Percentiles rank a stretch among this genome's conserved stretches.
Conservation (phyloP, 2,113 vertebrate genomes). For the Fulmarus glacialis region DNA sequence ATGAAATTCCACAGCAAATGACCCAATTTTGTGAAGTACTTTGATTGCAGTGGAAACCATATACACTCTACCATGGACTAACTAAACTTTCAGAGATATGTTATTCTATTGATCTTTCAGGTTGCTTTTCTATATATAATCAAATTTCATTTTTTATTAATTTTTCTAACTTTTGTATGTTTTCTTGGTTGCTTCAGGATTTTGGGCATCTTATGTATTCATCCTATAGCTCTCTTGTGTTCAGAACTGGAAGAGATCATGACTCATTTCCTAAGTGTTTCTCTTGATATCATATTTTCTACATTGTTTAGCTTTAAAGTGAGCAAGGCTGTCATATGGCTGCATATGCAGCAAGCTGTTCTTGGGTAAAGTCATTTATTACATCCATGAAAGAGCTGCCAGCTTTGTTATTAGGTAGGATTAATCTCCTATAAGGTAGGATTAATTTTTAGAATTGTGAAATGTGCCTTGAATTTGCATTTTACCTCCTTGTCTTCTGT, state of each 20-base stretch:
- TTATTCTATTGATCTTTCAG: neutral
- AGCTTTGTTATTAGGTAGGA: neutral
- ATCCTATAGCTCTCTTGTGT: neutral
- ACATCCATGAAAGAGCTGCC: neutral
- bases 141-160: accelerated
- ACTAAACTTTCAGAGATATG: neutral
- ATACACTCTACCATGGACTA: neutral
- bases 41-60: neutral
- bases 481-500: neutral
- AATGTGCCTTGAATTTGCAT: neutral
- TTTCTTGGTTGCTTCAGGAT: neutral
- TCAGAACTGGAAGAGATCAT: neutral
- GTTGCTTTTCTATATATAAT: neutral
- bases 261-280: neutral
- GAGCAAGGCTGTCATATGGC: neutral
- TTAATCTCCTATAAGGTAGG: neutral
- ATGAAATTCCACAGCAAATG: neutral
- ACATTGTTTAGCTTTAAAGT: neutral
- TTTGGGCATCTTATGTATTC: neutral
- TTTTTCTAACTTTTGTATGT: neutral
- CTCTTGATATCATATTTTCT: neutral
- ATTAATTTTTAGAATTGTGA: neutral
- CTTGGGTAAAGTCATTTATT: neutral
- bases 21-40: neutral
- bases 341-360: neutral